These are phyloP conservation scores for Drosophila melanogaster DNA, from an alignment of 1,140 invertebrate genomes.

Conservation along the genomic window DNA sequence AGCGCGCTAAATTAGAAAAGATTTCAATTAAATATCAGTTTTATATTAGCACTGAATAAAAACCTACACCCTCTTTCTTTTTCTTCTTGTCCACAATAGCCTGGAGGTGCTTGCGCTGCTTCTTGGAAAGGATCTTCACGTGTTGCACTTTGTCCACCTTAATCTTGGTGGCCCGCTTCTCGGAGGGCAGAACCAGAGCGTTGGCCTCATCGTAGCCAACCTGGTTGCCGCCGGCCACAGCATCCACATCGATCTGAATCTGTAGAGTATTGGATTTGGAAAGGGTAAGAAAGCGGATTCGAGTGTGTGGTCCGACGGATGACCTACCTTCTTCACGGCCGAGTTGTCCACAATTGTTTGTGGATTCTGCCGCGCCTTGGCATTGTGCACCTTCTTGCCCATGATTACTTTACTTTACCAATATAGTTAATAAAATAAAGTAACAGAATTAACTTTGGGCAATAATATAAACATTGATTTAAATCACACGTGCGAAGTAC, in stretches of 20 bases:
- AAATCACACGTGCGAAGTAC: constrained; percentile 18
- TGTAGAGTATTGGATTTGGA: constrained; percentile 61
- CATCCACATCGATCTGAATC: constrained; percentile 87
- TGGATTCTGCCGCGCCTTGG: constrained; percentile 89
- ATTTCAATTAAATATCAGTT: not conserved
- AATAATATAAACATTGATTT: constrained; percentile 14
- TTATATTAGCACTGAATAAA: not conserved
- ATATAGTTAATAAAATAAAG: not conserved
- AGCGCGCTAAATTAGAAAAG: constrained; percentile 87
- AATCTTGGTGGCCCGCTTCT: constrained; percentile 91
- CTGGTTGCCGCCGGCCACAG: constrained; percentile 56
- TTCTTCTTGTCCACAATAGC: constrained; percentile 94
- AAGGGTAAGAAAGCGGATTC: not conserved
- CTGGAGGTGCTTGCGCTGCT: constrained; percentile 93
- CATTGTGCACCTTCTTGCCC: constrained; percentile 90
- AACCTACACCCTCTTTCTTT: constrained; percentile 93
- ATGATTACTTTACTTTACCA: constrained; percentile 81
- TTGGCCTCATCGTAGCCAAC: constrained; percentile 90
- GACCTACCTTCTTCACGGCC: constrained; percentile 88
- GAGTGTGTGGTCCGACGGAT: not conserved
- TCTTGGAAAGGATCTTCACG: constrained; percentile 92
- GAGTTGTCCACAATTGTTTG: constrained; percentile 90
- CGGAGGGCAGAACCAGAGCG: constrained; percentile 91
- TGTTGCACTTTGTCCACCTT: constrained; percentile 85
- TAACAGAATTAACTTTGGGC: not conserved